Percentiles rank a stretch among this genome's conserved stretches.
These are phyloP conservation scores for Polydrusus pterygomalis DNA, from an alignment of 2,888 invertebrate genomes.

Conservation along the genomic window DNA sequence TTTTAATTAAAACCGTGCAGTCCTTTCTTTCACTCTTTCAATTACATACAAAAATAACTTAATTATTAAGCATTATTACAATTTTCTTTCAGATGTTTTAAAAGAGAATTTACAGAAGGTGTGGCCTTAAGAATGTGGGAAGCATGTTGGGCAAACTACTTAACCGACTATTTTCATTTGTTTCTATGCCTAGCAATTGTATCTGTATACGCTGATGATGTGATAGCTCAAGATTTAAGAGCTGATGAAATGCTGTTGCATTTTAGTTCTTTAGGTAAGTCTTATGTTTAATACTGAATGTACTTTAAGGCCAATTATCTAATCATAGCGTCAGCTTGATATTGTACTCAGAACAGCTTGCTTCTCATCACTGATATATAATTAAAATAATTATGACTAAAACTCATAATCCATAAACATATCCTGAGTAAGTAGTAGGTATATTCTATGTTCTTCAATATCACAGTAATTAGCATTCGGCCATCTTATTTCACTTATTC, in stretches of 20 bases:
- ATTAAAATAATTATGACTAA: too few relatives aligned
- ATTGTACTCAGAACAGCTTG: too few relatives aligned
- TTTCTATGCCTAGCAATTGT: conserved; percentile 96
- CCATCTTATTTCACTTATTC: too few relatives aligned
- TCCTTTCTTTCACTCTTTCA: too few relatives aligned
- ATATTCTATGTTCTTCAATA: conserved; percentile 17
- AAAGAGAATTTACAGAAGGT: conserved; percentile 92
- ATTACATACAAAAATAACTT: not conserved
- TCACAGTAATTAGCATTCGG: too few relatives aligned
- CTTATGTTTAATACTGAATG: not conserved
- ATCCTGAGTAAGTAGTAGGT: conserved; percentile 7
- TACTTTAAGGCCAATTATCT: too few relatives aligned
- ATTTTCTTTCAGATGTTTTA: conserved; percentile 84
- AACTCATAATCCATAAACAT: too few relatives aligned
- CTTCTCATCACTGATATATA: too few relatives aligned
- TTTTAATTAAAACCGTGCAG: too few relatives aligned
- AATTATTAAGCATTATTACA: not conserved
- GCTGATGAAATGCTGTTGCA: conserved; percentile 96
- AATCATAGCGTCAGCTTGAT: too few relatives aligned
- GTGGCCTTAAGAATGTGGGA: conserved; percentile 96
- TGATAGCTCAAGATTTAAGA: conserved; percentile 92
- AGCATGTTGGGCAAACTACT: conserved; percentile 97
- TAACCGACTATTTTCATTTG: conserved; percentile 96
- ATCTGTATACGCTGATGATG: conserved; percentile 93
- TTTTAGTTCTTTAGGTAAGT: conserved; percentile 89